phyloP scores from a whole-genome alignment of 2,888 invertebrate genomes.

The Drosophila macrospina region DNA sequence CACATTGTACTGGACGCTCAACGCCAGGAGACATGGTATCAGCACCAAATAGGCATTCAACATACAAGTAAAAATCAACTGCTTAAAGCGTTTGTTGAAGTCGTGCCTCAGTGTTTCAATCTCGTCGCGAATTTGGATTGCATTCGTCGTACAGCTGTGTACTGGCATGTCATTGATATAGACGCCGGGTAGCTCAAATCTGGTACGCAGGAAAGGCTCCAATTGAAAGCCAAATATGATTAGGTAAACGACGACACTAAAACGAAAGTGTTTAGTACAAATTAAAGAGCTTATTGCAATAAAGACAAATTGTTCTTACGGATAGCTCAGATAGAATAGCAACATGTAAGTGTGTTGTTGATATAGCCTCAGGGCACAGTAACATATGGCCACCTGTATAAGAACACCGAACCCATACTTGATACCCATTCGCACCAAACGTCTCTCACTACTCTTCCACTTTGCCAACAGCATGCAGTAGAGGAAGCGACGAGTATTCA shows the following conservation, averaged over 20 bases:
- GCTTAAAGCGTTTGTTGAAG: conserved; percentile 95
- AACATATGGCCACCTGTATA: conserved; percentile 87
- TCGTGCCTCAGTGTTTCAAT: conserved; percentile 93
- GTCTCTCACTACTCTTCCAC: conserved; percentile 84
- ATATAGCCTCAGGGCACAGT: conserved; percentile 90
- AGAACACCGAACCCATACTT: conserved; percentile 87
- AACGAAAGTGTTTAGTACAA: not conserved
- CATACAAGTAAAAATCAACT: conserved; percentile 93
- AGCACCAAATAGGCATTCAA: conserved; percentile 94
- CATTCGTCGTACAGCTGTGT: conserved; percentile 91
- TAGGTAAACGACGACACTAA: conserved; percentile 91
- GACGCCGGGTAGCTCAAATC: conserved; percentile 83
- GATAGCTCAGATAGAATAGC: conserved; percentile 94
- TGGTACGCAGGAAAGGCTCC: conserved; percentile 90
- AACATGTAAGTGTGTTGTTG: conserved; percentile 91
- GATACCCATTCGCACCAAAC: conserved; percentile 57
- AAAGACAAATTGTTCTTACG: conserved; percentile 88
- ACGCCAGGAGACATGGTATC: conserved; percentile 95
- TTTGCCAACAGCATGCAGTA: conserved; percentile 87
- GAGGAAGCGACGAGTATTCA: conserved; percentile 92
- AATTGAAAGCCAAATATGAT: conserved; percentile 92
- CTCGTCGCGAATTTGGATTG: conserved; percentile 91
- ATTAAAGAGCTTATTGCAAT: not conserved
- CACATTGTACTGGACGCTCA: conserved; percentile 92
- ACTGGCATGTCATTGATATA: conserved; percentile 88